Base-by-base conservation (phyloP, 2,113 vertebrate genomes). In the Phyllostomus discolor region DNA sequence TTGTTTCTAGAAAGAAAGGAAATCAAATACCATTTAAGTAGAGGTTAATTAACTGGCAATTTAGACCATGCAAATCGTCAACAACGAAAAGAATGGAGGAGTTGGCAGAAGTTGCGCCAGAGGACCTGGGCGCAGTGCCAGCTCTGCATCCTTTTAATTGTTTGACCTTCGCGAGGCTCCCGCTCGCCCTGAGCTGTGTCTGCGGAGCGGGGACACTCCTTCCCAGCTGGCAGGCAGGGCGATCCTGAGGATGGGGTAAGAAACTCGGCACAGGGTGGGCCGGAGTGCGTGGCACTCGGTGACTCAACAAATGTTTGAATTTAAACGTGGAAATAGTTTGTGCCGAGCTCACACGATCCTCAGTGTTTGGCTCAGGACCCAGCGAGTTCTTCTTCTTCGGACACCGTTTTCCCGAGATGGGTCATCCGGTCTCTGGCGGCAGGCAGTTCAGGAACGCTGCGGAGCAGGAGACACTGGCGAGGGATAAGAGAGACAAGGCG, bases 11-110 rank as follows among this genome's bases (percentile, higher is more conserved):
- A 7, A 28, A 76, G n/a, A 50, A 80, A 69, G 15, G 19, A 83
- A 95, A 90, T 81, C 70, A 95, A 92, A 80, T 80, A 57, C 57
- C 31, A 17, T 92, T 90, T 81, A 50, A 54, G 67, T 46, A 59
- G 54, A 92, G 69, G n/a, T 80, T 95, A 87, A 96, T 94, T 92
- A 88, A 95, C 76, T 90, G 57, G 50, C 73, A 52, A 54, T 76
- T 69, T 64, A 48, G 73, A 93, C 43, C 67, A 48, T 54, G 14
- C 41, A 90, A 82, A 64, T 92, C 54, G 50, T 67, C 1, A 80
- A 11, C 52, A 76, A 26, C 2, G 20, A n/a, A 73, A 83, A 69
- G 78, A 57, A 93, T 24, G n/a, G 43, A 95, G 46, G 88, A n/a
- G 5, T 75, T 85, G 4, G 33, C 26, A 6, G 46, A 31, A 75